Base-by-base conservation (phyloP, 64 coral and sea anemone species). In the Exaiptasia diaphana region DNA sequence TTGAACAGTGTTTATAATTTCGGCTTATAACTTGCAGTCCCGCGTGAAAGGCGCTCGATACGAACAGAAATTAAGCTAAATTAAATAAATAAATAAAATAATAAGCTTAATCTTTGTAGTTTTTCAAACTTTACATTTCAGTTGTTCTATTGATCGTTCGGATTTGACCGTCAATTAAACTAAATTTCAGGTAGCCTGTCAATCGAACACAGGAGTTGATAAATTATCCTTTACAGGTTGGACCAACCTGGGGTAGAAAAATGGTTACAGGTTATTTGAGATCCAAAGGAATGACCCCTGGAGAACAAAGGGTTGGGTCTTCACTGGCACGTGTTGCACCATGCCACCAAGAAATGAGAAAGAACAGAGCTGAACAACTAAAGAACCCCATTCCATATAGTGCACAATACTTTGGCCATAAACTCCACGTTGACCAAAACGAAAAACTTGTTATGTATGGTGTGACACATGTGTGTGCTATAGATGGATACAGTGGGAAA, bases 401-500 rank as follows among this genome's bases (percentile, higher is more conserved):
- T 29, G 71, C 40, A 29, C 4, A 75, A 50, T 75, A 75, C 43
- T 75, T 75, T 75, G 71, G 71, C 2, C 71, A 75, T 32, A 75
- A 75, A 25, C 1, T 75, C 0, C 71, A 75, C 42, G 18, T 75
- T 17, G 71, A 75, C 24, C 71, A 75, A 33, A 53, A 75, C 31
- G 71, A 75, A 12, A 75, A 75, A 52, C 23, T 75, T 8, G 43
- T 49, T 2, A 75, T 75, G 68, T 55, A 76, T 30, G 57, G 57
- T 29, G 57, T 61, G 33, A 61, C 57, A 14, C 22, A 61, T 14
- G 57, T 61, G 26, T 61, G 57, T 61, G 26, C 24, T 30, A 61
- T 61, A 12, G 57, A 61, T 61, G 57, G 57, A 0, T 76, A 76
- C n/a, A 76, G 73, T 76, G 73, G 73, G 18, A 76, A 7, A 20